phyloP scores from a whole-genome alignment of 2,797 vertebrate genomes.

The Parauchenoglanis punctatus region DNA sequence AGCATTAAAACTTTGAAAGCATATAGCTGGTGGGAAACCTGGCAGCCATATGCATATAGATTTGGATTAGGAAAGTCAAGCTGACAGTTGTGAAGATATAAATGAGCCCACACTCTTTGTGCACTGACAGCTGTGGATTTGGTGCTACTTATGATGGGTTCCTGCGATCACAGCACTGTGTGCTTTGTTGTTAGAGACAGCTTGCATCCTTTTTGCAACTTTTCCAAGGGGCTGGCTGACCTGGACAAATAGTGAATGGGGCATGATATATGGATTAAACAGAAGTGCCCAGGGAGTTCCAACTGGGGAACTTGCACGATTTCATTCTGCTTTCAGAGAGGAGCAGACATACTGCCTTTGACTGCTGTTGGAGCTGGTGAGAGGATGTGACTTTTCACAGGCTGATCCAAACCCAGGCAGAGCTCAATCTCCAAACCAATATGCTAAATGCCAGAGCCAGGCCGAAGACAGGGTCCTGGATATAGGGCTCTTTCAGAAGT shows the following conservation, averaged over 20 bases:
- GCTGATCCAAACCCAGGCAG: constrained; percentile 68
- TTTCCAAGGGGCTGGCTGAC: constrained; percentile 51
- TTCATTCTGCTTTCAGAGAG: constrained; percentile 52
- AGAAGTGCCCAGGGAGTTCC: constrained; percentile 55
- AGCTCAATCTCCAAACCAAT: constrained; percentile 62
- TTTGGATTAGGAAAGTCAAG: constrained; percentile 59
- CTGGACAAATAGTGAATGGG: constrained; percentile 69
- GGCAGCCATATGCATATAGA: constrained; percentile 36
- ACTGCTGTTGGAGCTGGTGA: constrained; percentile 66
- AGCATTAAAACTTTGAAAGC: constrained; percentile 29
- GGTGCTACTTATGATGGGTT: constrained; percentile 77
- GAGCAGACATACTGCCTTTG: constrained; percentile 72
- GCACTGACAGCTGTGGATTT: constrained; percentile 70
- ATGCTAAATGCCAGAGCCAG: constrained; percentile 74
- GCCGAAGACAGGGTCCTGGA: constrained; percentile 62
- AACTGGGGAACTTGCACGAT: constrained; percentile 59
- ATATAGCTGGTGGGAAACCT: constrained; percentile 33
- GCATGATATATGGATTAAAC: constrained; percentile 75
- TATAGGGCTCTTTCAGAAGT: constrained; percentile 58
- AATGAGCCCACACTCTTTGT: constrained; percentile 74
- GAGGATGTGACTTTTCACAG: constrained; percentile 82
- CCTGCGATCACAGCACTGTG: constrained; percentile 72
- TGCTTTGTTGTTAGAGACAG: constrained; percentile 70
- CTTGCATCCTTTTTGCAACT: constrained; percentile 60
- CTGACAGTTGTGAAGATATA: constrained; percentile 71